Evolutionary conservation across 2,888 invertebrate species (phyloP), one percentile per base, ranked within the genome.

Genomic region (Cistogaster globosa): DNA sequence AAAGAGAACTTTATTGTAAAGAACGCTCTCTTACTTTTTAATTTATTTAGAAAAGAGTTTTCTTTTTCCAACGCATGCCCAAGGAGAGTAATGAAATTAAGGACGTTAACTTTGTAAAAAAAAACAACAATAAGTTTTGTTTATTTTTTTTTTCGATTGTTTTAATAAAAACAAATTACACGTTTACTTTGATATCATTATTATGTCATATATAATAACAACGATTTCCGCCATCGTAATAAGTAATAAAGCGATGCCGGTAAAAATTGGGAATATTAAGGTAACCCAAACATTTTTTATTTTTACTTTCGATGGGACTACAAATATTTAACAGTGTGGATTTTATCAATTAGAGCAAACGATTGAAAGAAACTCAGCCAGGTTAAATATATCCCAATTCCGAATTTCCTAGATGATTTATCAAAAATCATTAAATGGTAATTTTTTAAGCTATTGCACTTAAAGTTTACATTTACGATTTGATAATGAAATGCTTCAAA

Each of bases 201-300:
- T 68, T 69, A 57, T 51, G 55, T 38, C 48, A 60, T 12, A 26
- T 26, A 42, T 16, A 38, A 38, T 5, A 22, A 36, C 51, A 53
- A 48, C 12, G 42, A 12, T 32, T 32, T 4, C 32, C 32, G 32
- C 32, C 32, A 32, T 32, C 32, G 32, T 32, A 32, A 32, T 32
- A 32, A 48, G 14, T n/a, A 14, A 16, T 16, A 48, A n/a, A 51
- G n/a, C 42, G 16, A 16, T 53, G 58, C 75, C 84, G 84, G 80
- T 53, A 55, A 71, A 36, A 57, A 38, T 55, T 48, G 48, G 62
- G 14, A 5, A 20, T 78, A 71, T 80, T 84, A 80, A 71, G 79
- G 75, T 71, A 84, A 75, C 75, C 83, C 65, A n/a, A n/a, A n/a
- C n/a, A n/a, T n/a, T n/a, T n/a, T n/a, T n/a, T n/a, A n/a, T 2